A percentile compares a stretch with the other conserved stretches of the same genome.
phyloP scores from a whole-genome alignment of 1,140 invertebrate species.

The Hirudo medicinalis region DNA sequence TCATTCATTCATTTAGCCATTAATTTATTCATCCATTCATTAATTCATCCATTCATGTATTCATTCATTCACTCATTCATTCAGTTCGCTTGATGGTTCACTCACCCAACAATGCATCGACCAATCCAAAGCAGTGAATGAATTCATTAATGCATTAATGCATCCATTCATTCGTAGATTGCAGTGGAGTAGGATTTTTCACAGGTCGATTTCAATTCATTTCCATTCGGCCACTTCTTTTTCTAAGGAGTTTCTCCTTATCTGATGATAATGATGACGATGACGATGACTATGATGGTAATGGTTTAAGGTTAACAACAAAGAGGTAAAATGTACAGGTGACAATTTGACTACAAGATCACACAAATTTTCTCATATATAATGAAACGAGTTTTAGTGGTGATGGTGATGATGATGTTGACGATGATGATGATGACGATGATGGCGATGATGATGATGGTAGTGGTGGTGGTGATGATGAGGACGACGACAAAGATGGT shows the following conservation, averaged over 20 bases:
- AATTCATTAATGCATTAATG: too few species aligned
- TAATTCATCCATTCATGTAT: background rate
- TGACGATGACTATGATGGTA: conserved; percentile 23
- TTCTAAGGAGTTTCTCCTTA: too few species aligned
- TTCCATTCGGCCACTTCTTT: too few species aligned
- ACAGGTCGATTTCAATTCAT: too few species aligned
- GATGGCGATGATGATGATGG: conserved; percentile 16
- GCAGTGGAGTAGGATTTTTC: too few species aligned
- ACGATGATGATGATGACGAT: conserved; percentile 21
- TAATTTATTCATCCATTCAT: background rate
- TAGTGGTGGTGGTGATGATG: conserved; percentile 14
- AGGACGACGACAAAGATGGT: background rate
- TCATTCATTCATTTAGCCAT: background rate
- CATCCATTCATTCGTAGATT: too few species aligned
- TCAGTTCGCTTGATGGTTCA: background rate
- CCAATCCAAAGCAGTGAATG: too few species aligned
- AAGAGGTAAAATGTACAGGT: too few species aligned
- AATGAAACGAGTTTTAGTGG: too few species aligned
- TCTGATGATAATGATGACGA: conserved; percentile 20
- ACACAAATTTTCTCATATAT: too few species aligned
- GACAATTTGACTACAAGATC: too few species aligned
- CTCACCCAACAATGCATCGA: background rate
- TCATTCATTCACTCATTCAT: background rate
- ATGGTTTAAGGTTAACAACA: too few species aligned
- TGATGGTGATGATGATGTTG: conserved; percentile 21